A percentile compares a stretch with the other conserved stretches of the same genome.
These are phyloP conservation scores for Cyprinus carpio DNA, from an alignment of 2,113 vertebrate species.

Conservation along the genomic window DNA sequence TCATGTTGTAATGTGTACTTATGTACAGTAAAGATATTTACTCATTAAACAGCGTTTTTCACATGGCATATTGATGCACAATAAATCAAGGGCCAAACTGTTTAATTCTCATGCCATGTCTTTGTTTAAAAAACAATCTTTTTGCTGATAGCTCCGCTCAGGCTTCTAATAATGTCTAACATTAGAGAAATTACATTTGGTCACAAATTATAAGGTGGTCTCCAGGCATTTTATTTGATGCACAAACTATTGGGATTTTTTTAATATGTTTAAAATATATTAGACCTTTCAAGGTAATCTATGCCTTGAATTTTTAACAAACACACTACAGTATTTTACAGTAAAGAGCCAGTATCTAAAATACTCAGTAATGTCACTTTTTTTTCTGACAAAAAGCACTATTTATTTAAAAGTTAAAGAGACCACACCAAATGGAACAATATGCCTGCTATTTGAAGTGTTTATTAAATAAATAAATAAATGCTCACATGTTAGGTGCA, in stretches of 20 bases:
- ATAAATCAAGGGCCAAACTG: slow-evolving; percentile 6
- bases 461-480: too few relatives aligned
- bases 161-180: too few relatives aligned
- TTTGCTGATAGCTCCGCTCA: too few relatives aligned
- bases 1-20: background rate
- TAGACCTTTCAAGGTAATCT: too few relatives aligned
- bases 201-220: background rate
- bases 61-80: background rate
- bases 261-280: too few relatives aligned
- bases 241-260: too few relatives aligned
- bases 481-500: background rate
- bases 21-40: background rate
- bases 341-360: background rate
- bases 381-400: too few relatives aligned
- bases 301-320: background rate
- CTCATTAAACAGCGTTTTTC: background rate
- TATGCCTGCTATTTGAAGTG: background rate
- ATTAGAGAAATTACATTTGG: background rate
- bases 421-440: background rate
- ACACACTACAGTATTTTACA: background rate
- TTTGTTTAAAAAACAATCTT: background rate
- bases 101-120: background rate
- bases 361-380: too few relatives aligned
- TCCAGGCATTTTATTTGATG: too few relatives aligned
- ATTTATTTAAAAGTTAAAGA: background rate